Conservation (phyloP, 1,140 invertebrate species). For the Ephestia elutella region DNA sequence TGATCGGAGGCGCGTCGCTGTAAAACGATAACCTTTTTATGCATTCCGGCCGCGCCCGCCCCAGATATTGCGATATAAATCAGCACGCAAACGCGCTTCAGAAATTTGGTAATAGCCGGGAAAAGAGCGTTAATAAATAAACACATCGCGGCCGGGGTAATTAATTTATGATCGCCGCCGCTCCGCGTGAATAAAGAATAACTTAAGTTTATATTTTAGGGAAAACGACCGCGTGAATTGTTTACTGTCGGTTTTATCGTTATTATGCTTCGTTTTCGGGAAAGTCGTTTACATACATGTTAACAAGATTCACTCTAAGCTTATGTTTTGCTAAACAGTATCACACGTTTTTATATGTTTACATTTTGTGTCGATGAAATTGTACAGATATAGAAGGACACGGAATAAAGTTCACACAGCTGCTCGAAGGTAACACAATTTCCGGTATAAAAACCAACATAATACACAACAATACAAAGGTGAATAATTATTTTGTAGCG, state of each 20-base stretch:
- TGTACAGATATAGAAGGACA: too few species aligned
- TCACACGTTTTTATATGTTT: too few species aligned
- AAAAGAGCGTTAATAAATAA: constrained; percentile 1
- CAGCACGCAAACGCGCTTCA: constrained; percentile 19
- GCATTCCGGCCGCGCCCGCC: constrained; percentile 14
- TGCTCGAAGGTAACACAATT: too few species aligned
- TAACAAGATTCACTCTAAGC: too few species aligned
- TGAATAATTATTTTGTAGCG: too few species aligned
- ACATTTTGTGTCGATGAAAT: too few species aligned
- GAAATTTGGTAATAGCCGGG: constrained; percentile 15
- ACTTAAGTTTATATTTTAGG: constrained; percentile 17
- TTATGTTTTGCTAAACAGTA: too few species aligned
- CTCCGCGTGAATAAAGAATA: constrained; percentile 17
- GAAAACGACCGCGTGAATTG: constrained; percentile 8
- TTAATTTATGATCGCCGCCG: constrained; percentile 17
- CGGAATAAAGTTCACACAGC: too few species aligned
- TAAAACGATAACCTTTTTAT: constrained; percentile 21
- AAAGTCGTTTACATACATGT: not conserved
- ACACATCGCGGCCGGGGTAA: constrained; percentile 3
- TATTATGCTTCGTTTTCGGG: not conserved
- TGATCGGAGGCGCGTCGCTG: not conserved
- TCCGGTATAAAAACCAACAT: too few species aligned
- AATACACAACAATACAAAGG: too few species aligned
- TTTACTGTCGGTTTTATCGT: constrained; percentile 9
- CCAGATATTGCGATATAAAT: constrained; percentile 20